Conservation (phyloP, 1,140 invertebrate genomes). For the Bombus breviceps region DNA sequence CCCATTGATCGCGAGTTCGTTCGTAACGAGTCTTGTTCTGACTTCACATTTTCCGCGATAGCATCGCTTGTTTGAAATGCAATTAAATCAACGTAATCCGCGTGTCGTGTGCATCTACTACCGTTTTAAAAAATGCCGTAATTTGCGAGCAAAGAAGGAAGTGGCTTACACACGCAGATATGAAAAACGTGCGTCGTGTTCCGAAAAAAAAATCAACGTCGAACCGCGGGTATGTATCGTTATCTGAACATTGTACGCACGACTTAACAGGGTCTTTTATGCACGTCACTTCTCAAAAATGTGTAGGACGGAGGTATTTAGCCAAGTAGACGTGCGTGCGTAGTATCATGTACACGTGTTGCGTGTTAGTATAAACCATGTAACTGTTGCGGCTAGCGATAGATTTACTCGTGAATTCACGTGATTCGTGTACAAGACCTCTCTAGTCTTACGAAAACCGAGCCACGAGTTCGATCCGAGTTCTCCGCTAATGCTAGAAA, state of each 20-base stretch:
- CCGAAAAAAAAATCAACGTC: neutral
- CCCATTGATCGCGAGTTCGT: constrained; percentile 24
- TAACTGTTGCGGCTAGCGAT: constrained; percentile 49
- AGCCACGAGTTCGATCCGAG: constrained; percentile 8
- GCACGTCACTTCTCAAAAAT: neutral
- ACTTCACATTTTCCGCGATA: constrained; percentile 14
- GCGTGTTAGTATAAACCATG: constrained; percentile 47
- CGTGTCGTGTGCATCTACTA: neutral
- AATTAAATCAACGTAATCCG: constrained; percentile 22
- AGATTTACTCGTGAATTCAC: constrained; percentile 29
- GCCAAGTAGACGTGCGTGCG: neutral
- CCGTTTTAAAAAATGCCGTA: neutral
- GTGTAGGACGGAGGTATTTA: constrained; percentile 7
- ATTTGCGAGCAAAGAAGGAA: neutral
- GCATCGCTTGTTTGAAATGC: neutral
- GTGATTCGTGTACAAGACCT: neutral
- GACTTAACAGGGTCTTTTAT: constrained; percentile 23
- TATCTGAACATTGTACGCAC: constrained; percentile 10
- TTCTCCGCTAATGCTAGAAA: constrained; percentile 48
- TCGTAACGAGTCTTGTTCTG: constrained; percentile 10
- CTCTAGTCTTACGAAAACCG: constrained; percentile 19
- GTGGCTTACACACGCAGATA: neutral
- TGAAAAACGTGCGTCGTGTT: neutral
- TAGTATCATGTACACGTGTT: constrained; percentile 16
- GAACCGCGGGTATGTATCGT: neutral